Percentiles rank a stretch among this genome's conserved stretches.
These are phyloP conservation scores for Microhierax caerulescens DNA, from an alignment of 2,797 vertebrate genomes.

Conservation along the genomic window DNA sequence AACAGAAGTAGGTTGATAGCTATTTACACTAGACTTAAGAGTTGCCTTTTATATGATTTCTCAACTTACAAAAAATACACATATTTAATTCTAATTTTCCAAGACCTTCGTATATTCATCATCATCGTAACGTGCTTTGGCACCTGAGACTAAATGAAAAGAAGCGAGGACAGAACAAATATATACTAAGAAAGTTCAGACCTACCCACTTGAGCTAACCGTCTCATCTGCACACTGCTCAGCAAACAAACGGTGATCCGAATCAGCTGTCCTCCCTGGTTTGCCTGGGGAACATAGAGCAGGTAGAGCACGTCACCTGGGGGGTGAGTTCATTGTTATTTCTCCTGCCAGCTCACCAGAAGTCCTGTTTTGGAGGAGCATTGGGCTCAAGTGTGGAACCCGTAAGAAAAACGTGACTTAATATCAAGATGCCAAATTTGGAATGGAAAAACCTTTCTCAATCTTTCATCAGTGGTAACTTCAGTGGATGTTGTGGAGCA, in stretches of 20 bases:
- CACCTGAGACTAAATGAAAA: conserved; percentile 28
- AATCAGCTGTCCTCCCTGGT: not conserved
- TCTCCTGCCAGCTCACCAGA: not conserved
- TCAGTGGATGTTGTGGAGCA: not conserved
- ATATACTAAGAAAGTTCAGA: not conserved
- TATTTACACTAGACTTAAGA: conserved; percentile 72
- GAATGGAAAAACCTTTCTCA: accelerated
- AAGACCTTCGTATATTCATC: not conserved
- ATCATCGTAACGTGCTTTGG: conserved; percentile 1
- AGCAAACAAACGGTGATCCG: conserved; percentile 53
- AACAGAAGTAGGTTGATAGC: conserved; percentile 65
- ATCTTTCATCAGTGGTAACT: not conserved
- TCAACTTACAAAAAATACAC: conserved; percentile 70
- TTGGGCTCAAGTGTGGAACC: not conserved
- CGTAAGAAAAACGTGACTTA: not conserved
- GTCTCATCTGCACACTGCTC: not conserved
- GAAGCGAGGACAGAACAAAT: conserved; percentile 37
- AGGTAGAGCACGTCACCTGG: not conserved
- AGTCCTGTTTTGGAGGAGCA: not conserved
- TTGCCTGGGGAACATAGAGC: not conserved
- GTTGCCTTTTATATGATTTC: conserved; percentile 45
- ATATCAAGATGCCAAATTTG: not conserved
- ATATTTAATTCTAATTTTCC: conserved; percentile 53
- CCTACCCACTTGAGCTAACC: conserved; percentile 49
- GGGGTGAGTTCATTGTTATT: not conserved